phyloP scores from a whole-genome alignment of 92 coral and sea anemone genomes.

The Pocillopora meandrina region DNA sequence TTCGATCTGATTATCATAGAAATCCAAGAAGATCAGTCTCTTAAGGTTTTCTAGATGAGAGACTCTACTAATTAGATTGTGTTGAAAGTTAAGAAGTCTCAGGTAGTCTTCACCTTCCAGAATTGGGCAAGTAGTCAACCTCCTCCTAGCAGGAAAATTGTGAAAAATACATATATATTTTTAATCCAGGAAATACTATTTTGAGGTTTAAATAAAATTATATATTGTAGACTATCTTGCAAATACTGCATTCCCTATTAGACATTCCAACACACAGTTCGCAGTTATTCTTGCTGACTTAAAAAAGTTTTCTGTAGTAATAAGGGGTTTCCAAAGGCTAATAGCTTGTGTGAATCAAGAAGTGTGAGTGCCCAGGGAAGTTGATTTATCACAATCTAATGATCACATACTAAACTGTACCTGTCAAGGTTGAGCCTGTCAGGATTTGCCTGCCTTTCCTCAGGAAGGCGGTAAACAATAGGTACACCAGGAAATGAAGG shows the following conservation, averaged over 20 bases:
- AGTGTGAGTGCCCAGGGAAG: no score
- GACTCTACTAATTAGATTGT: constrained; percentile 84
- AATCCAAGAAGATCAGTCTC: constrained; percentile 91
- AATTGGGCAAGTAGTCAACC: constrained; percentile 85
- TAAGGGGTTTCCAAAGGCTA: no score
- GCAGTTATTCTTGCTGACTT: no score
- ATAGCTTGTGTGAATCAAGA: no score
- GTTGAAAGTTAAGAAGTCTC: constrained; percentile 91
- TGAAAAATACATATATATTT: background rate
- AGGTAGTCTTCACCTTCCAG: constrained; percentile 96
- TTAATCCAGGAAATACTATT: background rate
- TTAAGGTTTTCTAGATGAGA: constrained; percentile 84
- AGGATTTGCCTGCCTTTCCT: constrained; percentile 97
- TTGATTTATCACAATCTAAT: no score
- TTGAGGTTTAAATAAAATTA: background rate
- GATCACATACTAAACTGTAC: constrained; percentile 26
- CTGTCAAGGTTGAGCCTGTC: constrained; percentile 97
- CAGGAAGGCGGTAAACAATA: constrained; percentile 94
- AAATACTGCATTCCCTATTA: no score
- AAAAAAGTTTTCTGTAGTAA: no score
- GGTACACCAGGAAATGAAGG: constrained; percentile 95
- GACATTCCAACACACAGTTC: no score
- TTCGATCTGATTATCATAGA: constrained; percentile 96
- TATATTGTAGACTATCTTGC: no score
- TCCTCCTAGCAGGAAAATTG: constrained; percentile 67